Evolutionary conservation across 2,797 vertebrate genomes (phyloP).

Genomic region (Squalus acanthias): DNA sequence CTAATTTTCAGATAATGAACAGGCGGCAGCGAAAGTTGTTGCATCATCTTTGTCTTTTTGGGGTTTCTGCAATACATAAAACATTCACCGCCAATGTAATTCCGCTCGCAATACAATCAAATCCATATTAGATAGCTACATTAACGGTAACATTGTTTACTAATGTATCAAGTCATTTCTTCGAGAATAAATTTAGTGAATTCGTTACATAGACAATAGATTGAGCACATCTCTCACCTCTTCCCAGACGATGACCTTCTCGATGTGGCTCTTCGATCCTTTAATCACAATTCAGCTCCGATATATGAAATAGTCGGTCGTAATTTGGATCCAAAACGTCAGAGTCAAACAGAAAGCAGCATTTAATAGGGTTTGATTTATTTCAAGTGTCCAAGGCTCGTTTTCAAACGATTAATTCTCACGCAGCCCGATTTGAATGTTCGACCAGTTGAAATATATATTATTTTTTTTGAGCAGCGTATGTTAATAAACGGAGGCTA

Average conservation of each 20-base stretch:
- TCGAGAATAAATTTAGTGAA: neutral
- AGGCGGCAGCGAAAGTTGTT: neutral
- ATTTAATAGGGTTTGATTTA: neutral
- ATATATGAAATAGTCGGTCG: neutral
- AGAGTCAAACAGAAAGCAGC: neutral
- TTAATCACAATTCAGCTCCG: too few species aligned
- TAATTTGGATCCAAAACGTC: neutral
- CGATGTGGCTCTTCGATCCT: neutral
- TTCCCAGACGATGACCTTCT: neutral
- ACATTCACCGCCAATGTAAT: neutral
- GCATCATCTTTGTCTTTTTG: neutral
- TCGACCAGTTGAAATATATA: neutral
- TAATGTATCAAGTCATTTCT: neutral
- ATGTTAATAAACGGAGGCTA: neutral
- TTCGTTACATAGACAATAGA: neutral
- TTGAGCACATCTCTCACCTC: neutral
- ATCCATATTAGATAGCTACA: neutral
- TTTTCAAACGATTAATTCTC: neutral
- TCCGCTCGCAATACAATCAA: neutral
- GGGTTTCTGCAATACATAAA: neutral
- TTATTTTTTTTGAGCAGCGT: neutral
- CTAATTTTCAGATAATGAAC: neutral
- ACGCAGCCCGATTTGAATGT: neutral
- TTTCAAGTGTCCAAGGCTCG: neutral
- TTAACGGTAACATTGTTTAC: neutral